These are phyloP conservation scores for Trinectes maculatus DNA, from an alignment of 2,113 vertebrate genomes.

Conservation along the genomic window DNA sequence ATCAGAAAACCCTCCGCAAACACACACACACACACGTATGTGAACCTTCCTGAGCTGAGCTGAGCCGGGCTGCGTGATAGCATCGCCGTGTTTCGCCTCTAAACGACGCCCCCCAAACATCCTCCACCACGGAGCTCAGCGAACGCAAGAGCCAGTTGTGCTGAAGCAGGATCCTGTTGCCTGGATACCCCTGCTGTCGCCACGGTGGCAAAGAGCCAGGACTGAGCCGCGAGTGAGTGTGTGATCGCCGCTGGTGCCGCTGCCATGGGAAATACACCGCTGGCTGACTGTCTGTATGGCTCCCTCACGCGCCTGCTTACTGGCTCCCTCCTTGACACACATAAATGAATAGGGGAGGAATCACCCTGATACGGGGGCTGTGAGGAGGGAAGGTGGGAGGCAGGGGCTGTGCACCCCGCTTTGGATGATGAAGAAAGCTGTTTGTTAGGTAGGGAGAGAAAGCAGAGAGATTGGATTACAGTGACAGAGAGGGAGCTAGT, in stretches of 20 bases:
- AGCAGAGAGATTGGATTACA: slow-evolving; percentile 1
- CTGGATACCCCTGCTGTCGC: slow-evolving; percentile 69
- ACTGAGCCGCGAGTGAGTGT: slow-evolving; percentile 17
- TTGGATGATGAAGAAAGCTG: slow-evolving; percentile 37
- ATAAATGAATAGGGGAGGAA: slow-evolving; percentile 46
- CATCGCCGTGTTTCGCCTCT: slow-evolving; percentile 14
- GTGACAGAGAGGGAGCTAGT: slow-evolving; percentile 7
- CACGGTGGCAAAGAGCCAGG: slow-evolving; percentile 37
- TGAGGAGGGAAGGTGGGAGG: slow-evolving; percentile 24
- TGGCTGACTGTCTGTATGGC: slow-evolving; percentile 33
- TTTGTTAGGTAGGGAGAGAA: slow-evolving; percentile 29
- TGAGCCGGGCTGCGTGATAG: slow-evolving; percentile 3
- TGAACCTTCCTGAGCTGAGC: slow-evolving; percentile 9
- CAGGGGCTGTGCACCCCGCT: neutral
- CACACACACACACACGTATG: neutral
- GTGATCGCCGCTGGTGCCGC: slow-evolving; percentile 21
- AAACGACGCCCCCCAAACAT: slow-evolving; percentile 13
- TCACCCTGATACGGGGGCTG: slow-evolving; percentile 23
- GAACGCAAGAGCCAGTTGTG: slow-evolving; percentile 18
- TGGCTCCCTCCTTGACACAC: slow-evolving; percentile 30
- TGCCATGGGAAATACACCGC: slow-evolving; percentile 53
- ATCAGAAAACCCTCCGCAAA: neutral
- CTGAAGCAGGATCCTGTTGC: slow-evolving; percentile 72
- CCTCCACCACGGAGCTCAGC: slow-evolving; percentile 39
- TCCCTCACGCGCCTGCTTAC: neutral